Base-by-base conservation (phyloP, 1,140 invertebrate genomes). In the Calephelis virginiensis region DNA sequence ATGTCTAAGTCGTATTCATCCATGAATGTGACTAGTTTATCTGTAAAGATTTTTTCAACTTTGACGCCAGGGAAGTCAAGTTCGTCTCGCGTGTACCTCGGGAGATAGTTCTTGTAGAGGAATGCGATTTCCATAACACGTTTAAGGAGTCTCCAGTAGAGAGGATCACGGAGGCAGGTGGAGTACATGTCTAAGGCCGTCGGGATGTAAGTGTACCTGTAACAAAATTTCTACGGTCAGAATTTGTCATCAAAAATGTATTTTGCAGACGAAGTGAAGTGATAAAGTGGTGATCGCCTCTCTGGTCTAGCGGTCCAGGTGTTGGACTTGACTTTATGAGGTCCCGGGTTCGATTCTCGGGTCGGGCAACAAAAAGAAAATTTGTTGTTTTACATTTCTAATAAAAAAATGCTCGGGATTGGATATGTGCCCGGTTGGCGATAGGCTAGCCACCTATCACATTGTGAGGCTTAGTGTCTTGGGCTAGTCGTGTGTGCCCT, bases 11-110 rank as follows among this genome's bases (percentile, higher is more conserved):
- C 93, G 72, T 93, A 94, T 45, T 95, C 89, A 60, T 96, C 94
- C 85, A 96, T 95, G 81, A 93, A 96, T 28, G 95, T 96, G 13
- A 93, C 90, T 8, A 96, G 82, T 61, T 93, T 92, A 80, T 94
- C 94, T 4, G 95, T 91, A 3, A 84, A 76, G 6, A 96, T 91
- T 47, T 92, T 92, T 66, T 94, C 92, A 66, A 96, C 92, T 72
- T 93, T 93, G 13, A 96, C 91, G 46, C 92, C 92, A 6, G 93
- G 92, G 81, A 93, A 94, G 69, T 89, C 67, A 0, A 95, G 83
- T 64, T 95, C 93, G 10, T 93, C 91, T 47, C 89, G 83, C 8
- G 90, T 93, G 88, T 96, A 96, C 2, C 89, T 89, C 6, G 90
- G 85, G 60, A 95, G 77, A 61, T 87, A 89, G 48, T 88, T 79